Base-by-base conservation (phyloP, 1,140 invertebrate genomes). In the Drosophila sp. region DNA sequence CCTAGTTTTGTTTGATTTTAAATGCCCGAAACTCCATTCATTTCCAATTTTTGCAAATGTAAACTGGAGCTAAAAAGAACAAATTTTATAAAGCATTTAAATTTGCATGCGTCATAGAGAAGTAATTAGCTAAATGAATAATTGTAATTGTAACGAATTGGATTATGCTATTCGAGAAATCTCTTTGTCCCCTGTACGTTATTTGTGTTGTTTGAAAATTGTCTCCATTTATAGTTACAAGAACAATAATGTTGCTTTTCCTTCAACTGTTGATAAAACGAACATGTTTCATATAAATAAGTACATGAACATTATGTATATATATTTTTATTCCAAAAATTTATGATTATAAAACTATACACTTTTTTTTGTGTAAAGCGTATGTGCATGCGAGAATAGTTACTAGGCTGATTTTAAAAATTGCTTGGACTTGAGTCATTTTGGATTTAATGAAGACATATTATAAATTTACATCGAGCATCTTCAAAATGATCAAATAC, bases 241-340 rank as follows among this genome's bases (percentile, higher is more conserved):
- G 7, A 56, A 55, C 10, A 40, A n/a, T 27, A 55, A 62, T 68
- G 55, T 76, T 76, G 58, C 54, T 32, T 50, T 50, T 60, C 73
- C 60, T 57, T 35, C 62, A 27, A 54, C 35, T 76, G 33, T 70
- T 70, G 33, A 38, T 8, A 44, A n/a, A 35, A 55, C 47, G 23
- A 35, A 55, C 47, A 58, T 69, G 70, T 66, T 71, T 71, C 69
- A 71, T 47, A 70, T 58, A 50, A 74, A 73, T 76, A 79, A 75
- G 57, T 63, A 66, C 50, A 70, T 40, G 56, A 66, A 58, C 56
- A 76, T 70, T 60, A 58, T 58, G 55, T 64, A 72, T 76, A 72
- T 83, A 79, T 70, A 83, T 68, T 85, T 86, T 79, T 82, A 87
- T 82, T 86, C 79, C 79, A 86, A 86, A 87, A 82, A 79, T 76